Evolutionary conservation across 2,113 vertebrate genomes (phyloP).

Genomic region (Hippocampus barbouri): DNA sequence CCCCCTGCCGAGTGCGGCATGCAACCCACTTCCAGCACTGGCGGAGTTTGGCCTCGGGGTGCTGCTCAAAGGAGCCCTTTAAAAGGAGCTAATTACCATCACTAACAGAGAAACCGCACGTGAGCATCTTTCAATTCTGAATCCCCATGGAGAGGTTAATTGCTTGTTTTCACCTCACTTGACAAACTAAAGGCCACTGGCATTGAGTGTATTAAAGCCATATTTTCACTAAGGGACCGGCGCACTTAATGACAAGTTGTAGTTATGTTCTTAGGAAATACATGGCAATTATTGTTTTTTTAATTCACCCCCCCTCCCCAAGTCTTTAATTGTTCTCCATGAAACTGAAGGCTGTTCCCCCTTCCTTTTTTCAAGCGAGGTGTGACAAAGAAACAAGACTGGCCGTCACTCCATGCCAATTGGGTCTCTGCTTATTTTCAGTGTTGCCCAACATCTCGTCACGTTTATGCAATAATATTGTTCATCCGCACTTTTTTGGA

Average conservation of each 20-base stretch:
- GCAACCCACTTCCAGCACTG: conserved; percentile 46
- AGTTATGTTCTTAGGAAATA: neutral
- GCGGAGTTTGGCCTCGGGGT: conserved; percentile 34
- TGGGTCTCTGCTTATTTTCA: too few relatives aligned
- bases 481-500: too few relatives aligned
- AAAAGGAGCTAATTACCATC: conserved; percentile 21
- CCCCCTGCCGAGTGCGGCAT: conserved; percentile 17
- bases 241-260: neutral
- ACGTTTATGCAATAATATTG: too few relatives aligned
- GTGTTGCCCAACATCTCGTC: too few relatives aligned
- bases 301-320: neutral
- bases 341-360: neutral
- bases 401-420: too few relatives aligned
- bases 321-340: neutral
- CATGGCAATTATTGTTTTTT: neutral
- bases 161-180: conserved; percentile 8
- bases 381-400: neutral
- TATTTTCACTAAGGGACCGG: neutral
- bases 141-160: conserved; percentile 7
- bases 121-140: conserved; percentile 6
- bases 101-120: conserved; percentile 5
- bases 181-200: neutral
- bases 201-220: conserved; percentile 5
- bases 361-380: neutral
- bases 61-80: conserved; percentile 32